Base-by-base conservation (phyloP, 1,140 invertebrate species). In the Mylabris phalerata region DNA sequence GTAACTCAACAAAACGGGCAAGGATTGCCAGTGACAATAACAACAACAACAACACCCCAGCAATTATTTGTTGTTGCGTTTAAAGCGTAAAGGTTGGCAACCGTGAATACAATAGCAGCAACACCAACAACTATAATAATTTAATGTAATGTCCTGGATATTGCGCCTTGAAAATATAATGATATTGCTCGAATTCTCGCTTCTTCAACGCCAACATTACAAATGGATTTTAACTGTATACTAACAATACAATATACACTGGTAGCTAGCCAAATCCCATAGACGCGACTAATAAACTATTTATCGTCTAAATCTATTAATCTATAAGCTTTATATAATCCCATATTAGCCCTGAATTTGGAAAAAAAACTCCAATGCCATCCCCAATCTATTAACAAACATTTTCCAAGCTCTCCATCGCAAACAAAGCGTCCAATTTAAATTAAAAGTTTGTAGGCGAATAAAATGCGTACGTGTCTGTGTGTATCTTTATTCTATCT, bases 21-120 rank as follows among this genome's bases (percentile, higher is more conserved):
- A 52, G 50, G 50, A 40, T 52, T 50, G 41, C 11, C 40, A 45
- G 50, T 50, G 46, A 45, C 46, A 27, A 32, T 24, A 32, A 32
- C 32, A 32, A 32, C 32, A 32, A 4, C 32, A 32, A 4, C 32
- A 7, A 5, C 32, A 32, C 32, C 32, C 4, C 32, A 45, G 45
- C 51, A 54, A 42, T 54, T 54, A 54, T 54, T 54, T 54, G 51
- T 54, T 54, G 51, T 54, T 54, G 42, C 51, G 51, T 54, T 54
- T 46, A 39, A 13, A 54, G 51, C 51, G 51, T 54, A 42, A 54
- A 54, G 51, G 51, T 54, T 54, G 43, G 51, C 43, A 52, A 51
- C 39, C 41, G 27, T 24, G 25, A 51, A 13, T 43, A 54, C 51
- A 54, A 54, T 54, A 38, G 24, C 13, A 32, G n/a, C 39, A 42